Conservation (phyloP, 2,888 invertebrate genomes). For the Drosophila maculinotata region DNA sequence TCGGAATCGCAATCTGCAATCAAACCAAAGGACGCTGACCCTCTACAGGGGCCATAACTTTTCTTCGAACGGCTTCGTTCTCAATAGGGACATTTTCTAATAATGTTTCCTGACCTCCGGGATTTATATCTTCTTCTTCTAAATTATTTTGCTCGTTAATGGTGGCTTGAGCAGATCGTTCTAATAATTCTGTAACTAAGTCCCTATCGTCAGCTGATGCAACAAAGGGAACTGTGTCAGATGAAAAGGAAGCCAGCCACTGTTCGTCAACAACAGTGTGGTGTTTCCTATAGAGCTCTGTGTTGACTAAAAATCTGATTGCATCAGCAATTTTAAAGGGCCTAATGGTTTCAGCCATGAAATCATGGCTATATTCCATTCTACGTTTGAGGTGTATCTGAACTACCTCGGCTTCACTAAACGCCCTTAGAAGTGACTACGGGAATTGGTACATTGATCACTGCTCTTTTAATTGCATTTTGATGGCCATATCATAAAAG, state of each 20-base stretch:
- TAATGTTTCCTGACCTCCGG: neutral
- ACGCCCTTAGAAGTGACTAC: slow-evolving; percentile 4
- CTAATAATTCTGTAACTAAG: too few relatives aligned
- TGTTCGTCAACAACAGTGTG: too few relatives aligned
- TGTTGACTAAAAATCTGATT: neutral
- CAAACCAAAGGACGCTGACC: neutral
- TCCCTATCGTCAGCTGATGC: neutral
- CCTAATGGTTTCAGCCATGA: slow-evolving; percentile 15
- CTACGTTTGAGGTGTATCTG: slow-evolving; percentile 14
- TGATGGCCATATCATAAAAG: neutral
- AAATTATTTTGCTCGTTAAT: too few relatives aligned
- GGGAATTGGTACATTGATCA: neutral
- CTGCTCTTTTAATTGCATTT: neutral
- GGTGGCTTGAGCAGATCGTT: slow-evolving; percentile 2
- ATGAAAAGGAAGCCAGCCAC: neutral
- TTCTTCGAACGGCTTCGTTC: slow-evolving; percentile 1
- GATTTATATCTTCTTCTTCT: neutral
- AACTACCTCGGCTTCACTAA: slow-evolving; percentile 13
- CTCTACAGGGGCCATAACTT: slow-evolving; percentile 5
- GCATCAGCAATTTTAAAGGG: slow-evolving; percentile 1
- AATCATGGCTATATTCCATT: slow-evolving; percentile 27
- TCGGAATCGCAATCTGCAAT: too few relatives aligned
- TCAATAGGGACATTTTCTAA: too few relatives aligned
- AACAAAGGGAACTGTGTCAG: too few relatives aligned
- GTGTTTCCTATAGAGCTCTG: slow-evolving; percentile 5